Evolutionary conservation across 2,113 vertebrate species (phyloP).

Genomic region (Gymnorhina tibicen): DNA sequence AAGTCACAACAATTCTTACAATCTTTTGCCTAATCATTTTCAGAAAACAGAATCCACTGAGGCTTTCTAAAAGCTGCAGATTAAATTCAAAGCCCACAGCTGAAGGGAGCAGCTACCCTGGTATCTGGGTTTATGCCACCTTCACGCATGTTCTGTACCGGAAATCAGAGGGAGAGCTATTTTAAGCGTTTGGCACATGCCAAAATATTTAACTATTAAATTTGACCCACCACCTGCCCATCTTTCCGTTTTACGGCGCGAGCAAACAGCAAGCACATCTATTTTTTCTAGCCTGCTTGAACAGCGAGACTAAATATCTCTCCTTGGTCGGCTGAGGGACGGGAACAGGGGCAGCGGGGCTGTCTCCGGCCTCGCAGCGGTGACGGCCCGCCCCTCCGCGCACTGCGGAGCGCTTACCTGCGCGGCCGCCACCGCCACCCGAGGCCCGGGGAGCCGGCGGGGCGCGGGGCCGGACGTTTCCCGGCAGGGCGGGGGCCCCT

Average conservation of each 20-base stretch:
- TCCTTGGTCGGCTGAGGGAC: neutral
- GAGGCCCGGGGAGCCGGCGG: neutral
- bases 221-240: neutral
- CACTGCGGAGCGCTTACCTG: neutral
- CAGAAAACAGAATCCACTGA: neutral
- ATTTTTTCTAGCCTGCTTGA: neutral
- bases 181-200: neutral
- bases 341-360: neutral
- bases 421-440: neutral
- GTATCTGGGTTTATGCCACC: neutral
- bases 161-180: conserved; percentile 8
- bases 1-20: neutral
- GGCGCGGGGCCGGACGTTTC: neutral
- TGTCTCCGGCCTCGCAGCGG: neutral
- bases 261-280: neutral
- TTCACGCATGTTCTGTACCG: neutral
- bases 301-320: neutral
- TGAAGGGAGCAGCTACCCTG: neutral
- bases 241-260: neutral
- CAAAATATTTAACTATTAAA: conserved; percentile 31
- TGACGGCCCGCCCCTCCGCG: neutral
- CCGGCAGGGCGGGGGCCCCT: neutral
- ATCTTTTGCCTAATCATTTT: neutral
- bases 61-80: neutral
- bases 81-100: neutral